Percentiles rank a stretch among this genome's conserved stretches.
These are phyloP conservation scores for Microcebus jonahi DNA, from an alignment of 2,113 vertebrate species.

Conservation along the genomic window DNA sequence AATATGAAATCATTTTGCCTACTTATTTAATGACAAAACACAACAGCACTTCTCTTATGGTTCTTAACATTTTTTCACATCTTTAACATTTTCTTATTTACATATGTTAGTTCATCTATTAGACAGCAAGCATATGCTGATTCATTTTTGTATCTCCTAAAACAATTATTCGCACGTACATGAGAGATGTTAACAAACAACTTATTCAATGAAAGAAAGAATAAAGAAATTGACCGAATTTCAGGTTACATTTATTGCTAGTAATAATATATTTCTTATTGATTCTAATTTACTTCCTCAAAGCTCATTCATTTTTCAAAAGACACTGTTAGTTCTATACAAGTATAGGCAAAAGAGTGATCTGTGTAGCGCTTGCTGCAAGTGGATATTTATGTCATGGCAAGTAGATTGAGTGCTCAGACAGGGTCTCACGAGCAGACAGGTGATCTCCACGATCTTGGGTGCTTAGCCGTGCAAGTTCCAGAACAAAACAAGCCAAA, in stretches of 20 bases:
- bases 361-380: not conserved
- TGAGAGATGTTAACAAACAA: not conserved
- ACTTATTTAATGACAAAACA: not conserved
- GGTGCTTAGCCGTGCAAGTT: not conserved
- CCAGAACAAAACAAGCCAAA: not conserved
- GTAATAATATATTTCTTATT: not conserved
- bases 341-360: not conserved
- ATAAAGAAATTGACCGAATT: not conserved
- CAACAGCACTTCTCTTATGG: not conserved
- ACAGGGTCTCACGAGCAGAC: not conserved
- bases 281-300: not conserved
- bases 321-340: not conserved
- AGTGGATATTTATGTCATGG: rapidly evolving
- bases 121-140: not conserved
- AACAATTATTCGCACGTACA: not conserved
- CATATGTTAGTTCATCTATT: not conserved
- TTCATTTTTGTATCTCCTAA: not conserved
- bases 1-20: not conserved
- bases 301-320: not conserved
- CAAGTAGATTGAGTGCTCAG: rapidly evolving
- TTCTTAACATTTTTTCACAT: not conserved
- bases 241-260: not conserved
- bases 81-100: not conserved
- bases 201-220: not conserved
- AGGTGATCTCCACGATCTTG: too few species aligned